Evolutionary conservation across 2,797 vertebrate genomes (phyloP).

Genomic region (Muraenolepis orangiensis): DNA sequence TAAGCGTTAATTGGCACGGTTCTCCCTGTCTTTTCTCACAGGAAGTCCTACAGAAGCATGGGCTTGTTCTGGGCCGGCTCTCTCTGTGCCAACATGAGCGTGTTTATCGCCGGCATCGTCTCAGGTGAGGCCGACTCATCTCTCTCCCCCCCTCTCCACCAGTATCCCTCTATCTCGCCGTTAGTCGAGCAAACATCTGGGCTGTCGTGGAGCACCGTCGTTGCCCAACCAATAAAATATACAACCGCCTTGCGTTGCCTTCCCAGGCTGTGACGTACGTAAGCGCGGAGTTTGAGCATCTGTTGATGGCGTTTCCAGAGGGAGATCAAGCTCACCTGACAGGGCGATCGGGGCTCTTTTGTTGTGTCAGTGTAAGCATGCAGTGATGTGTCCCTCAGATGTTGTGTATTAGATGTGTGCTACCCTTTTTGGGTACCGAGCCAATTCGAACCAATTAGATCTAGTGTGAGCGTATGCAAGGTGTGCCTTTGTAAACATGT

Average conservation of each 20-base stretch:
- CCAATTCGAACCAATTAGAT: slow-evolving; percentile 15
- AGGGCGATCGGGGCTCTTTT: slow-evolving; percentile 18
- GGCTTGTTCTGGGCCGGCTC: slow-evolving; percentile 93
- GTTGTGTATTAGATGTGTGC: slow-evolving; percentile 10
- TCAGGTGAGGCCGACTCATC: slow-evolving; percentile 75
- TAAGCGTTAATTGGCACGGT: not conserved
- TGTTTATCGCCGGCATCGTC: slow-evolving; percentile 84
- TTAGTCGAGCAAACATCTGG: slow-evolving; percentile 64
- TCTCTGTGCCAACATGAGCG: slow-evolving; percentile 80
- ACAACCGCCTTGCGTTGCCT: slow-evolving; percentile 17
- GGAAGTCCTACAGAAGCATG: slow-evolving; percentile 81
- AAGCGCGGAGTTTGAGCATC: slow-evolving; percentile 51
- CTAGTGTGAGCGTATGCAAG: slow-evolving; percentile 10
- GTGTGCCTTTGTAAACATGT: not conserved
- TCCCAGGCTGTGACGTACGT: slow-evolving; percentile 48
- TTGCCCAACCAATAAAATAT: slow-evolving; percentile 41
- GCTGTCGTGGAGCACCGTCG: slow-evolving; percentile 48
- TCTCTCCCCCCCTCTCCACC: slow-evolving; percentile 17
- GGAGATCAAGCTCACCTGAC: slow-evolving; percentile 38
- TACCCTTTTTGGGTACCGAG: not conserved
- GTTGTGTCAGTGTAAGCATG: slow-evolving; percentile 22
- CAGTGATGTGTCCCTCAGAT: slow-evolving; percentile 6
- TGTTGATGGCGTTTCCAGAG: slow-evolving; percentile 56
- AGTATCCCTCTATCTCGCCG: slow-evolving; percentile 41
- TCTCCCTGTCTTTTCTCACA: slow-evolving; percentile 40